phyloP scores from a whole-genome alignment of 2,113 vertebrate species.

The Canis aureus region DNA sequence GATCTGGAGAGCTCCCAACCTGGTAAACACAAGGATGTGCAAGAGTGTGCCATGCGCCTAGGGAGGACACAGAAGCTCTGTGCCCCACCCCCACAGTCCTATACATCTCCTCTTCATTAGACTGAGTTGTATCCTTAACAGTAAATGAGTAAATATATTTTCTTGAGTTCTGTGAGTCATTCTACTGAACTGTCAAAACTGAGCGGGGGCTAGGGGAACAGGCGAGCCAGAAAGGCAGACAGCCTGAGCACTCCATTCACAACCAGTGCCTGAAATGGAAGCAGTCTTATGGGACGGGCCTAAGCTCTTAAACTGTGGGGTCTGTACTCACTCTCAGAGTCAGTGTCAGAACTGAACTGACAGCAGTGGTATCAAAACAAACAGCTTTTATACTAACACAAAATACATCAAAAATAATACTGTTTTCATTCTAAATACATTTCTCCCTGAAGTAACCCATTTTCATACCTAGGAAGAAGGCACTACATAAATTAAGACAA shows the following conservation, averaged over 20 bases:
- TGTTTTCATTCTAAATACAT: constrained; percentile 23
- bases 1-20: background rate
- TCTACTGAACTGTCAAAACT: background rate
- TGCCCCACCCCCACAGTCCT: background rate
- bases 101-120: background rate
- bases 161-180: background rate
- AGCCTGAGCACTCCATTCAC: background rate
- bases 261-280: background rate
- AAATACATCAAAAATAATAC: constrained; percentile 1
- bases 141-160: background rate
- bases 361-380: background rate
- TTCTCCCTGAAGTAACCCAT: background rate
- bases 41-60: background rate
- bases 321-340: background rate
- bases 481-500: background rate
- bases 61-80: background rate
- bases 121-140: background rate
- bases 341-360: background rate
- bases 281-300: background rate
- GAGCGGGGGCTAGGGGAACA: background rate
- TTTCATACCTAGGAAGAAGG: background rate
- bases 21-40: background rate
- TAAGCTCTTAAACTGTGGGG: background rate
- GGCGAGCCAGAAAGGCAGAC: background rate
- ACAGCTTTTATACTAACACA: background rate